Base-by-base conservation (phyloP, 2,797 vertebrate genomes). In the Anableps anableps region DNA sequence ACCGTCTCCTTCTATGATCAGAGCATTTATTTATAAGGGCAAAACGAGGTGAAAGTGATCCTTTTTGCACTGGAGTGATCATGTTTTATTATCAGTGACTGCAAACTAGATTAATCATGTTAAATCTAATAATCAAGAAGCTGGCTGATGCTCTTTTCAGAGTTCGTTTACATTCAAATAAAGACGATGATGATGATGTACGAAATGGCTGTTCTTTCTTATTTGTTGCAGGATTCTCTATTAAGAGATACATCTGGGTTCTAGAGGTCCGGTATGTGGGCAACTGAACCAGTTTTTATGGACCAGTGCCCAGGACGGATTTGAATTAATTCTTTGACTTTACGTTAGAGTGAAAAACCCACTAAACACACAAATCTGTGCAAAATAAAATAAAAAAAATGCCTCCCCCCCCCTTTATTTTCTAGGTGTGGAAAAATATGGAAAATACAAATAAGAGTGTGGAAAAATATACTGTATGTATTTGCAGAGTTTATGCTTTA, bases 161-260 rank as follows among this genome's bases (percentile, higher is more conserved):
- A 94, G 89, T 94, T 94, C 94, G 94, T 96, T 96, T 96, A 95
- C 95, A 95, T 90, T 86, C 89, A 85, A 96, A 93, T 94, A 95
- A 95, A 95, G 91, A 95, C 91, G 41, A 70, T 70, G 62, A 64
- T 92, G 36, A 64, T 64, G 88, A 93, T 88, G 90, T 92, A 88
- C 48, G 75, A 91, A 85, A 83, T 9, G 1, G 3, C 60, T 47
- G 3, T 58, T 70, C 0, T 47, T 77, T 50, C 60, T 43, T 53
- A 29, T 34, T 21, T 16, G 6, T 5, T 53, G 8, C 3, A 17
- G 16, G 31, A 6, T 62, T 43, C 26, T 23, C 1, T 26, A 26
- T 41, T 68, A 38, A 66, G 34, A 38, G 29, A 31, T 62, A 9
- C 31, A 19, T 19, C 64, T 66, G 34, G 2, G 36, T 66, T 41